phyloP scores from a whole-genome alignment of 2,888 invertebrate species.

The Sturmia bella region DNA sequence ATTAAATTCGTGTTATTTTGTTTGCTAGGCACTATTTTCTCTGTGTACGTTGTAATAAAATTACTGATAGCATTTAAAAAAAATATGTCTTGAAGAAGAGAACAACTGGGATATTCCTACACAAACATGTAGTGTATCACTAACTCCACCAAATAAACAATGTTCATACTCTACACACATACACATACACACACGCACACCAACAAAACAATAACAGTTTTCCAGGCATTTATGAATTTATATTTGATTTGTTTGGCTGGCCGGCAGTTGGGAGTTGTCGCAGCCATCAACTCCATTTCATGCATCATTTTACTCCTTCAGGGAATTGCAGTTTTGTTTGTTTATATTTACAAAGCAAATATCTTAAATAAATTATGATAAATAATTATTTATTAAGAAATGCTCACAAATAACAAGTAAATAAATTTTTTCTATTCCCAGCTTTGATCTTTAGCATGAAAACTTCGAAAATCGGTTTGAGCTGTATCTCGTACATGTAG shows the following conservation, averaged over 20 bases:
- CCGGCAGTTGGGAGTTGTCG: slow-evolving; percentile 1
- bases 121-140: slow-evolving; percentile 8
- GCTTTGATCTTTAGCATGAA: no score
- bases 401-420: slow-evolving; percentile 1
- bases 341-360: slow-evolving; percentile 7
- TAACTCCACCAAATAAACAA: slow-evolving; percentile 55
- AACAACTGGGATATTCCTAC: no score
- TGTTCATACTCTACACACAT: background rate
- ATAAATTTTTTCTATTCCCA: no score
- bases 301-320: slow-evolving; percentile 67
- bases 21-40: no score
- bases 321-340: slow-evolving; percentile 58
- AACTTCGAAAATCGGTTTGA: no score
- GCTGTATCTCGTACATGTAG: no score
- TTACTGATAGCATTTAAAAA: no score
- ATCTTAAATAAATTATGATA: slow-evolving; percentile 32
- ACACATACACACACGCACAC: slow-evolving; percentile 24
- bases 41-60: no score
- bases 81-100: no score
- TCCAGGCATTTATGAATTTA: slow-evolving; percentile 58
- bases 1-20: no score
- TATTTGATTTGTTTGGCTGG: slow-evolving; percentile 11
- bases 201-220: no score
- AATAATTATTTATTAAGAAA: slow-evolving; percentile 39
- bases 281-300: slow-evolving; percentile 60